Base-by-base conservation (phyloP, 2,113 vertebrate genomes). In the Xerus inauris region DNA sequence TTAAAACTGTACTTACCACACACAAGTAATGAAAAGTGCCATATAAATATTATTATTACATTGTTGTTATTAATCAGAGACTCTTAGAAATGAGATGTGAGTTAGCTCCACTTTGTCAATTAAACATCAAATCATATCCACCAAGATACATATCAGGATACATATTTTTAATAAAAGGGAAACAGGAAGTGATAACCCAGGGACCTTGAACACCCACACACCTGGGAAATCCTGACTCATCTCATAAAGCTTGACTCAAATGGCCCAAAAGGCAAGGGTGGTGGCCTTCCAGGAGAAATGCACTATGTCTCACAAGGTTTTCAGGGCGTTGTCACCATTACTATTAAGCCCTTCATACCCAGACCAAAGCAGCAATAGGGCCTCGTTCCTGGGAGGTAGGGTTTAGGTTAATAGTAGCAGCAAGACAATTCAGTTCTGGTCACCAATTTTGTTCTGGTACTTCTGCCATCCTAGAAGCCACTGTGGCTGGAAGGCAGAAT, bases 51-150 rank as follows among this genome's bases (percentile, higher is more conserved):
- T 88, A 82, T 45, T 47, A 62, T 82, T 64, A 87, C 12, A 71
- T 5, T 67, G 16, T 82, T 84, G 51, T 65, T 69, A 89, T 49
- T 96, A 89, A 91, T 49, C 54, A 94, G 47, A 90, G 40, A 92
- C 57, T 92, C 72, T 83, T 85, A 12, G 62, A 95, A 95, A 94
- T 76, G 40, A 86, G 24, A 84, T 47, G 5, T 92, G 84, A 91
- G 79, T 95, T 77, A 87, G 59, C 8, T 69, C 83, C n/a, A 95
- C 42, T 94, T 93, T 91, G 10, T n/a, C 26, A 94, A 91, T 62
- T 59, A 84, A 71, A 40, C 30, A 95, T 81, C 59, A 77, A 80
- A 87, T 94, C 91, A 71, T 47, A 86, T 69, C 40, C 47, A 93
- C 81, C 11, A 91, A 87, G 83, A 87, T 45, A 96, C 26, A 64